These are phyloP conservation scores for Lithophane leautieri DNA, from an alignment of 2,888 invertebrate genomes.

Conservation along the genomic window DNA sequence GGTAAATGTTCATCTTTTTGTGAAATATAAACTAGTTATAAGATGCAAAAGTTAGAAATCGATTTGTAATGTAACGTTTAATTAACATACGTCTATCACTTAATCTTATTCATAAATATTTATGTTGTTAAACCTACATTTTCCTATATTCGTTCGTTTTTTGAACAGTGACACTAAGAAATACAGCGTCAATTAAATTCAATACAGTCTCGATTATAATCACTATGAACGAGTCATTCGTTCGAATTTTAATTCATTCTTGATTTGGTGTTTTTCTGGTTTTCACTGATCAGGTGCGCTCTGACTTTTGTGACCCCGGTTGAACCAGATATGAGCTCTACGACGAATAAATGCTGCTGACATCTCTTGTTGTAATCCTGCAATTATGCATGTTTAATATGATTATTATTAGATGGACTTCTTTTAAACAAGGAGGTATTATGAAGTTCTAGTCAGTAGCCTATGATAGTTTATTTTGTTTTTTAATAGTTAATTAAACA, in stretches of 20 bases:
- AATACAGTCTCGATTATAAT: constrained; percentile 7
- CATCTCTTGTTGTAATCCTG: background rate
- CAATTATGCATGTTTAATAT: background rate
- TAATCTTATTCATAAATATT: background rate
- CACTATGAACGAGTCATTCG: constrained; percentile 26
- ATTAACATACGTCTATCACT: constrained; percentile 2
- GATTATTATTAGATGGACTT: background rate
- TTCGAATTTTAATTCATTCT: constrained; percentile 31
- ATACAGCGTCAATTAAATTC: background rate
- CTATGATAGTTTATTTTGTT: constrained; percentile 11
- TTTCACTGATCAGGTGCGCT: constrained; percentile 33
- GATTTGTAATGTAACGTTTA: background rate
- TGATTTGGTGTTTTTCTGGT: constrained; percentile 41
- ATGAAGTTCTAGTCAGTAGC: background rate
- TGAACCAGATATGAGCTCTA: constrained; percentile 26
- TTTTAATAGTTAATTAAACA: constrained; percentile 18
- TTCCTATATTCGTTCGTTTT: background rate
- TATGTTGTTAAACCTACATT: background rate
- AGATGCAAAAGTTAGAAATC: constrained; percentile 27
- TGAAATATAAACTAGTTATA: constrained; percentile 2
- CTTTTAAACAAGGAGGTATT: background rate
- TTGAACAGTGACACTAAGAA: background rate
- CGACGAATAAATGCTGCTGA: constrained; percentile 14
- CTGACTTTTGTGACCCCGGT: constrained; percentile 40
- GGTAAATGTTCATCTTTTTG: constrained; percentile 33